phyloP scores from a whole-genome alignment of 2,888 invertebrate species.

The Fragum sueziense region DNA sequence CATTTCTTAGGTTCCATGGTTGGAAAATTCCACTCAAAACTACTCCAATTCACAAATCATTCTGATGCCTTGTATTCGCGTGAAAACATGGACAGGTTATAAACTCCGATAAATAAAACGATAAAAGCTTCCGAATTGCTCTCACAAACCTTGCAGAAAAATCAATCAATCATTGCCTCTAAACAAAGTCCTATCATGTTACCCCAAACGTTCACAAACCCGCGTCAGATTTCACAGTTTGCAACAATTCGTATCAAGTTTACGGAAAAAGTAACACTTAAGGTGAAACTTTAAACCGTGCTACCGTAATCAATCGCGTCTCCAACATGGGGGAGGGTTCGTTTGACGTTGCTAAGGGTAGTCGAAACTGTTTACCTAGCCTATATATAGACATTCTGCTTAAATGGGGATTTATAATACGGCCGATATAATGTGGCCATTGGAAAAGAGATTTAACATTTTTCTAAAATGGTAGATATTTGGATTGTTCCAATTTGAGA shows the following conservation, averaged over 20 bases:
- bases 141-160: neutral
- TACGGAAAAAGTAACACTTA: conserved; percentile 2
- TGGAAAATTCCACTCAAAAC: neutral
- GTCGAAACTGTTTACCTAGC: conserved; percentile 33
- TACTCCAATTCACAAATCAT: neutral
- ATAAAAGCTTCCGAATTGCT: neutral
- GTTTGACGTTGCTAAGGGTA: conserved; percentile 46
- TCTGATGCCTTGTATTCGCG: too few species aligned
- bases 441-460: neutral
- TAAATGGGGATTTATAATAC: conserved; percentile 6
- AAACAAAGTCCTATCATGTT: neutral
- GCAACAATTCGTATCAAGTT: conserved; percentile 15
- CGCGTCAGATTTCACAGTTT: neutral
- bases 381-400: conserved; percentile 26
- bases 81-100: too few species aligned
- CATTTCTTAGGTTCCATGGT: conserved; percentile 42
- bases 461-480: too few species aligned
- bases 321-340: conserved; percentile 19
- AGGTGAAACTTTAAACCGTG: conserved; percentile 14
- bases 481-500: too few species aligned
- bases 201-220: neutral
- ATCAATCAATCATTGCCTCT: neutral
- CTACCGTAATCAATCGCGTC: conserved; percentile 48
- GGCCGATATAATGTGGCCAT: neutral
- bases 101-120: neutral